phyloP scores from a whole-genome alignment of 2,113 vertebrate species.

The Ammodytes marinus region DNA sequence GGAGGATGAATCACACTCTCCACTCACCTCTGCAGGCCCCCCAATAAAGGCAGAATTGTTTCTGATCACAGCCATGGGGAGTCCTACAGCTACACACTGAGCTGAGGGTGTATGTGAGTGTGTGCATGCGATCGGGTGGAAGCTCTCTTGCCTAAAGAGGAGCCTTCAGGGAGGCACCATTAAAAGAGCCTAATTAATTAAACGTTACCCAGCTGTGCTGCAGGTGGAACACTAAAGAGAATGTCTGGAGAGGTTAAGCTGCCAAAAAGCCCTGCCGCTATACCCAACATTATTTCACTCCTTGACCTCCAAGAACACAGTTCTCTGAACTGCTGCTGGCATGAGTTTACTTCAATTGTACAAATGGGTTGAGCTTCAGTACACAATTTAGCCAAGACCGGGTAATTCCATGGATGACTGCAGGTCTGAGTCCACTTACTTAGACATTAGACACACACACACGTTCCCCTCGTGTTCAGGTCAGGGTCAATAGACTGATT shows the following conservation, averaged over 20 bases:
- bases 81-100: conserved; percentile 18
- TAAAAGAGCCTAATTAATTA: conserved; percentile 69
- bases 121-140: conserved; percentile 27
- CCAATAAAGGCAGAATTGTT: conserved; percentile 30
- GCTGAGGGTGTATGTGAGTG: neutral
- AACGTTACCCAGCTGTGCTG: conserved; percentile 7
- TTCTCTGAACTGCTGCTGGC: conserved; percentile 18
- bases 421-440: conserved; percentile 10
- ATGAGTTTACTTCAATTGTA: conserved; percentile 31
- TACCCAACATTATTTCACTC: neutral
- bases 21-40: conserved; percentile 23
- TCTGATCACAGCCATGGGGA: conserved; percentile 61
- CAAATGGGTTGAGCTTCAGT: conserved; percentile 43
- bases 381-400: conserved; percentile 27
- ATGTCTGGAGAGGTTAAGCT: neutral
- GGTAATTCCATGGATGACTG: conserved; percentile 45
- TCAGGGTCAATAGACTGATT: conserved; percentile 72
- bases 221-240: conserved; percentile 35
- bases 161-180: conserved; percentile 47
- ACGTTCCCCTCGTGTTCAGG: conserved; percentile 31
- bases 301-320: conserved; percentile 9
- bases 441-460: conserved; percentile 27
- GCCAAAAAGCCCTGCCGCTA: neutral
- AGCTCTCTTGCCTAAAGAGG: conserved; percentile 16
- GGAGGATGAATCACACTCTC: conserved; percentile 47